Evolutionary conservation across 2,797 vertebrate genomes (phyloP).

Genomic region (Eupleurogrammus muticus): DNA sequence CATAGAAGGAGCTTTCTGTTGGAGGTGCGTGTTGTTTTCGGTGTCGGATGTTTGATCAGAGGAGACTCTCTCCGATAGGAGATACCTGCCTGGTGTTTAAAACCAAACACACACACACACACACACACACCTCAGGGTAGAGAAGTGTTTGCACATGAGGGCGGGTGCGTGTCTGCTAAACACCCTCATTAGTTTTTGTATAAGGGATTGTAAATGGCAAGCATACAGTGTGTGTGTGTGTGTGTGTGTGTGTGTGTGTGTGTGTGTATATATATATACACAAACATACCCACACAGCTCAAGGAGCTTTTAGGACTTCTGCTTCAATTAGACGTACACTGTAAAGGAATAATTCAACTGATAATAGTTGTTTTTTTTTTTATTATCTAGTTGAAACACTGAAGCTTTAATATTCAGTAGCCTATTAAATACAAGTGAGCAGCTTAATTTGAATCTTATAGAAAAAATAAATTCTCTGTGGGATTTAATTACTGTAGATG

Average conservation of each 20-base stretch:
- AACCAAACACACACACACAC: constrained; percentile 39
- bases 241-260: no score
- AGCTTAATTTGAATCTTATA: background rate
- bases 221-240: background rate
- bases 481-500: no score
- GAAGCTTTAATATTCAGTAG: background rate
- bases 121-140: constrained; percentile 44
- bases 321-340: background rate
- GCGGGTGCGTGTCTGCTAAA: constrained; percentile 28
- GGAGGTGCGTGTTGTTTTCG: constrained; percentile 33
- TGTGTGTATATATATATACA: background rate
- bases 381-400: background rate
- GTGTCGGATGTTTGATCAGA: constrained; percentile 72
- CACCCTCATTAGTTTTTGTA: constrained; percentile 44
- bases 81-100: constrained; percentile 36
- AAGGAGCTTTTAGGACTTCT: constrained; percentile 2
- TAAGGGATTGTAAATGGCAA: constrained; percentile 14
- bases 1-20: constrained; percentile 30
- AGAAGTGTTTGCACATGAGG: constrained; percentile 49
- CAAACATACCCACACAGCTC: background rate
- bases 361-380: background rate
- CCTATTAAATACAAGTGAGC: background rate
- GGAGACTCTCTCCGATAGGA: constrained; percentile 23
- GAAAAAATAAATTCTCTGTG: no score
- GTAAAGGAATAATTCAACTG: background rate